Evolutionary conservation across 2,797 vertebrate species (phyloP).

Genomic region (Sebastes diaconus): DNA sequence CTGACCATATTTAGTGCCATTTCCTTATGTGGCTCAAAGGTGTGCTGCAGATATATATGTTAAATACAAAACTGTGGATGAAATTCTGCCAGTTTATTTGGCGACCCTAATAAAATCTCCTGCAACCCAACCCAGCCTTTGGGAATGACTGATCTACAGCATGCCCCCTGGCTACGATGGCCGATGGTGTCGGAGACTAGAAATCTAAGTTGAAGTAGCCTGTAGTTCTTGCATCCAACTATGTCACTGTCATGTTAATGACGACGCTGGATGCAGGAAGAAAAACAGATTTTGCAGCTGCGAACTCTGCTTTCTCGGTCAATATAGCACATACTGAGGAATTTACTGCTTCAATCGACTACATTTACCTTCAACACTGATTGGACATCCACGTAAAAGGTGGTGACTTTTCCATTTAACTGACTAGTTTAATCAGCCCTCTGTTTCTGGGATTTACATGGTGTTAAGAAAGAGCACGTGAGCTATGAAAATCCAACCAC

Average conservation of each 20-base stretch:
- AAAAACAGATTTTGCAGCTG: not conserved
- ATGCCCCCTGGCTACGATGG: too few relatives aligned
- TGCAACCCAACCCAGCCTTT: too few relatives aligned
- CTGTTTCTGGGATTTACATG: not conserved
- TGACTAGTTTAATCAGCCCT: not conserved
- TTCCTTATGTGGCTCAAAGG: too few relatives aligned
- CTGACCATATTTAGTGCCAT: too few relatives aligned
- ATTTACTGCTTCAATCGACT: not conserved
- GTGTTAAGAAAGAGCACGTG: not conserved
- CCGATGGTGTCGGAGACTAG: too few relatives aligned
- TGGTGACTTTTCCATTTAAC: not conserved
- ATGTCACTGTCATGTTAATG: not conserved
- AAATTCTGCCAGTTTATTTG: too few relatives aligned
- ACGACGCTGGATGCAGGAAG: not conserved
- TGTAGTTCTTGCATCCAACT: not conserved
- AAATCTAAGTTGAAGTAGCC: not conserved
- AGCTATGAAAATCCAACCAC: slow-evolving; percentile 25
- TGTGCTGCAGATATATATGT: too few relatives aligned
- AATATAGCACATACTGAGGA: not conserved
- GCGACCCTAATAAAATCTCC: too few relatives aligned
- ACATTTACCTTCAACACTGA: not conserved
- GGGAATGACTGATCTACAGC: too few relatives aligned
- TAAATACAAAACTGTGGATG: too few relatives aligned
- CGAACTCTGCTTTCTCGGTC: not conserved
- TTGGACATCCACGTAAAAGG: not conserved